A percentile compares a stretch with the other conserved stretches of the same genome.
These are phyloP conservation scores for Macropus fuliginosus DNA, from an alignment of 2,797 vertebrate species.

Conservation along the genomic window DNA sequence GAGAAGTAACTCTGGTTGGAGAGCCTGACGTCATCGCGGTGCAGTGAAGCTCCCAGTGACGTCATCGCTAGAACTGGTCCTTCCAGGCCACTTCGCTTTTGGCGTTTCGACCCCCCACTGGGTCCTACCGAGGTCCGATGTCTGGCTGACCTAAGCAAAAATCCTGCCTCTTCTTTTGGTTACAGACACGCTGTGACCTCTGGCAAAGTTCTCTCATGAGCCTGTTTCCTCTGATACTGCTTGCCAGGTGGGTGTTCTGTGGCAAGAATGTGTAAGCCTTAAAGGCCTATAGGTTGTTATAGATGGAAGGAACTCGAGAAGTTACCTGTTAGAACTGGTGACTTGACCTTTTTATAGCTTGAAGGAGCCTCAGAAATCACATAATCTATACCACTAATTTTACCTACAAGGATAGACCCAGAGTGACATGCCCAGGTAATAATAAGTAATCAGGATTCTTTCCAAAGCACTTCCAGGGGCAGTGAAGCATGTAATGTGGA, in stretches of 20 bases:
- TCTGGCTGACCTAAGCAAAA: not conserved
- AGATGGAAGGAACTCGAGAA: not conserved
- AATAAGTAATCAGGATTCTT: not conserved
- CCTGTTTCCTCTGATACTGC: not conserved
- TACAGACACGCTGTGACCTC: not conserved
- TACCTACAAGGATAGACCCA: not conserved
- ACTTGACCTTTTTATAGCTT: not conserved
- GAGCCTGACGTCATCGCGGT: conserved; percentile 71
- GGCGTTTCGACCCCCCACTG: conserved; percentile 8
- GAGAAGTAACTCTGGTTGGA: not conserved
- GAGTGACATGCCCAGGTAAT: not conserved
- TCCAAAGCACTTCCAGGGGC: not conserved
- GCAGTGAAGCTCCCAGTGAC: conserved; percentile 63
- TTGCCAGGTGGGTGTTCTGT: not conserved
- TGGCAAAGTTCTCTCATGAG: not conserved
- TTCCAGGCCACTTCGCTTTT: conserved; percentile 22
- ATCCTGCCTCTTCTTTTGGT: not conserved
- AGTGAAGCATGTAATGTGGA: not conserved
- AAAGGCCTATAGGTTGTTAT: not conserved
- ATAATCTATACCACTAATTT: not conserved
- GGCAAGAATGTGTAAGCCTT: not conserved
- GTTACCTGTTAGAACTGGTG: not conserved
- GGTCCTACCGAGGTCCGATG: not conserved
- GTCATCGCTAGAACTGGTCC: conserved; percentile 65
- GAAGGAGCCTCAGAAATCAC: not conserved